A percentile compares a stretch with the other conserved stretches of the same genome.
These are phyloP conservation scores for Lapara coniferarum DNA, from an alignment of 2,888 invertebrate genomes.

Conservation along the genomic window DNA sequence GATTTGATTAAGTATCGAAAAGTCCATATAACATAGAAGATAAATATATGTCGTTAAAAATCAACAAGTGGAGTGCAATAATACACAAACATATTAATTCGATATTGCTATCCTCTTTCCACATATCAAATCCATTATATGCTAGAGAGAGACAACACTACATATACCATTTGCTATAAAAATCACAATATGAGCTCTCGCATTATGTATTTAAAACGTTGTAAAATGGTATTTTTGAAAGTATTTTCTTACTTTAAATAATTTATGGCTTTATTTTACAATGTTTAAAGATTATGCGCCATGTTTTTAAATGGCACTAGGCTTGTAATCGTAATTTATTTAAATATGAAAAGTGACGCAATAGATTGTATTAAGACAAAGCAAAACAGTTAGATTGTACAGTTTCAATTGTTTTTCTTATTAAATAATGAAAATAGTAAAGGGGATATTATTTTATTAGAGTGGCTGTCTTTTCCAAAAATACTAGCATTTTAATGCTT, in stretches of 20 bases:
- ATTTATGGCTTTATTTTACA: conserved; percentile 17
- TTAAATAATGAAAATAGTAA: no score
- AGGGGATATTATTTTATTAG: no score
- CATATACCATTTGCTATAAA: no score
- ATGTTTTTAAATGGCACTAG: not conserved
- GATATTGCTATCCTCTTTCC: not conserved
- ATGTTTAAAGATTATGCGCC: conserved; percentile 1
- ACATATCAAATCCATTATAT: not conserved
- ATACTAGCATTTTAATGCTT: no score
- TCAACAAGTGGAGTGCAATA: no score
- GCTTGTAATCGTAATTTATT: conserved; percentile 13
- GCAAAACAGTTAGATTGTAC: not conserved
- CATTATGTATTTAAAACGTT: conserved; percentile 9
- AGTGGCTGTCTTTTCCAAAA: no score
- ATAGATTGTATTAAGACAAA: not conserved
- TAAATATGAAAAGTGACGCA: conserved; percentile 12
- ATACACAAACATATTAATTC: not conserved
- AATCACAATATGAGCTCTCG: conserved; percentile 1
- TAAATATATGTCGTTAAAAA: no score
- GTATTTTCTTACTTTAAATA: conserved; percentile 9
- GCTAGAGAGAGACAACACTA: not conserved
- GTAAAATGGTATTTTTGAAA: conserved; percentile 22
- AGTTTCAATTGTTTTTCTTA: not conserved
- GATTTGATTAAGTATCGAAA: not conserved
- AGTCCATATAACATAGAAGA: no score